Evolutionary conservation across 2,888 invertebrate genomes (phyloP).

Genomic region (Platycheirus albimanus): DNA sequence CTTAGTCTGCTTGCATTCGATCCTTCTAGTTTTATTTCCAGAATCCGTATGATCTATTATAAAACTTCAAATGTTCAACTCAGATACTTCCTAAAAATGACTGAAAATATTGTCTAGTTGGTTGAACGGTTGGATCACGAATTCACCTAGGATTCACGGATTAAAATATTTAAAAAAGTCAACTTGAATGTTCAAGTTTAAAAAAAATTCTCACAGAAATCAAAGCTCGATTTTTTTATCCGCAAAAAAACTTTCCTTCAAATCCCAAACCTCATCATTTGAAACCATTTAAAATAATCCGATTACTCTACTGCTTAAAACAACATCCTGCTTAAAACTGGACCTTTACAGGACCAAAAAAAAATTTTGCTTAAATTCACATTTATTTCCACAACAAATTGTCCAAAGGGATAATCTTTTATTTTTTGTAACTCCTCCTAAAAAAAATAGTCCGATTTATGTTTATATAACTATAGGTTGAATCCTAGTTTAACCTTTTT

Average conservation of each 20-base stretch:
- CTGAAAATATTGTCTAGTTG: no score
- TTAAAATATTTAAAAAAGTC: no score
- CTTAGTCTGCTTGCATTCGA: no score
- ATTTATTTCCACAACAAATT: slow-evolving; percentile 29
- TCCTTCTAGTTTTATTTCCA: no score
- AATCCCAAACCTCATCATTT: not conserved
- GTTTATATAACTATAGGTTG: slow-evolving; percentile 22
- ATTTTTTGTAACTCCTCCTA: not conserved
- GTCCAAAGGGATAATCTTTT: slow-evolving; percentile 43
- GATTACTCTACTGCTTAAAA: not conserved
- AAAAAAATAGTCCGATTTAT: slow-evolving; percentile 7
- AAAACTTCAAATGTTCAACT: no score
- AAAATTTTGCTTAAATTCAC: not conserved
- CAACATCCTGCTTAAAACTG: not conserved
- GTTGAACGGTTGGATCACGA: no score
- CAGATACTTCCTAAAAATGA: no score
- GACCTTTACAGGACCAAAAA: not conserved
- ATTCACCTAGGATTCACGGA: no score
- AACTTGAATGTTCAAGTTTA: no score
- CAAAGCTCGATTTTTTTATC: no score
- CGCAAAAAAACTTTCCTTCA: not conserved
- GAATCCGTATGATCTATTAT: no score
- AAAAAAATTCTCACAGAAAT: no score
- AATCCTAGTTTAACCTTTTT: slow-evolving; percentile 21
- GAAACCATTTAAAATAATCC: not conserved